Conservation (phyloP, 2,113 vertebrate genomes). For the Bathybates hornii region DNA sequence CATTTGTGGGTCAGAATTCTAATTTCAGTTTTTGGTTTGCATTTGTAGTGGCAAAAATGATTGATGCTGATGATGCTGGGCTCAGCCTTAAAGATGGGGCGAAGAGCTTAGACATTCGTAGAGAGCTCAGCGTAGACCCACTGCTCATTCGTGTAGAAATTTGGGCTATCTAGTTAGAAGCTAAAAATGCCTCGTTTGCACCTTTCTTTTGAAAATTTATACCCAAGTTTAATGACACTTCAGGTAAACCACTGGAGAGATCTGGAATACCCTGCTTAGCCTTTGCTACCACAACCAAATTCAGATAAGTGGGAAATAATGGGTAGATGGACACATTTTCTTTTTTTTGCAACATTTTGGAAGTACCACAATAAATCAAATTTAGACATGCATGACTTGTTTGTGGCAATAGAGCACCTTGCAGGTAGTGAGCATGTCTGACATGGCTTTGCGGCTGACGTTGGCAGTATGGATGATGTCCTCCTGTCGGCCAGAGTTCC, state of each 20-base stretch:
- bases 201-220: not conserved
- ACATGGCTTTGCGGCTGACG: constrained; percentile 93
- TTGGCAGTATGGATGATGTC: constrained; percentile 97
- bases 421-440: constrained; percentile 89
- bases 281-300: not conserved
- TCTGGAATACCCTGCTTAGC: not conserved
- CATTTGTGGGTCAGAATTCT: not conserved
- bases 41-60: not conserved
- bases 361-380: not conserved
- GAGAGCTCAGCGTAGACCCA: not conserved
- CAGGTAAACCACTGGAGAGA: not conserved
- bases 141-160: not conserved
- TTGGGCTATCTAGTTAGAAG: not conserved
- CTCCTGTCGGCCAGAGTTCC: constrained; percentile 93
- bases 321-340: not conserved
- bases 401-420: constrained; percentile 33
- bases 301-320: not conserved
- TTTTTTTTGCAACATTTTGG: not conserved
- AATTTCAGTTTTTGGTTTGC: not conserved
- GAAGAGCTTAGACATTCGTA: not conserved
- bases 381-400: not conserved
- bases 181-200: not conserved
- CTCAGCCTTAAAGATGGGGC: not conserved
- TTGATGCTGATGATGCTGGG: not conserved
- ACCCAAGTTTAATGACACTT: not conserved